Evolutionary conservation across 2,888 invertebrate genomes (phyloP).

Genomic region (Tuta absoluta): DNA sequence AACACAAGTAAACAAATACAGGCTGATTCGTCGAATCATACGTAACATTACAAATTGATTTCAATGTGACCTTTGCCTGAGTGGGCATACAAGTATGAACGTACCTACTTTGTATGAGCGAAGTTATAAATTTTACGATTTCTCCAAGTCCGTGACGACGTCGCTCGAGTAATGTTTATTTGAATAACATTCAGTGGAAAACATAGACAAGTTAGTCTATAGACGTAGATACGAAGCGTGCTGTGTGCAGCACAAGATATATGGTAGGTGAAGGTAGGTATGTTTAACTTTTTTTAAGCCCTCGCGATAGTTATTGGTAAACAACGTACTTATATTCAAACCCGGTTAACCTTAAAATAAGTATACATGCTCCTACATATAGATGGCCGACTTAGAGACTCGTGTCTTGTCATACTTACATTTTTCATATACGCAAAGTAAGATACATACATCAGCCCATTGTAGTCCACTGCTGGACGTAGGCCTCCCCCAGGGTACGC

Average conservation of each 20-base stretch:
- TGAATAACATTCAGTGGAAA: slow-evolving; percentile 60
- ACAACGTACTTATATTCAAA: too few species aligned
- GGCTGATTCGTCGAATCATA: slow-evolving; percentile 27
- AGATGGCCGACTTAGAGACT: too few species aligned
- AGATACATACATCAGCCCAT: too few species aligned
- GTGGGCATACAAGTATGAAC: slow-evolving; percentile 37
- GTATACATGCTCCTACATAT: too few species aligned
- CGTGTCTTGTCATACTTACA: too few species aligned
- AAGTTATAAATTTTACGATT: slow-evolving; percentile 68
- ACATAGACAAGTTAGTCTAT: background rate
- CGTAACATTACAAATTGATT: slow-evolving; percentile 29
- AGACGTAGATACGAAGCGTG: background rate
- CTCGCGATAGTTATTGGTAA: too few species aligned
- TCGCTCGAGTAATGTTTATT: slow-evolving; percentile 69
- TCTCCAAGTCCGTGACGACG: slow-evolving; percentile 60
- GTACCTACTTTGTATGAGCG: slow-evolving; percentile 42
- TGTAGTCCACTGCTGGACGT: too few species aligned
- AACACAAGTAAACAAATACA: slow-evolving; percentile 14
- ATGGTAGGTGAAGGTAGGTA: too few species aligned
- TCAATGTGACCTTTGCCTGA: slow-evolving; percentile 29
- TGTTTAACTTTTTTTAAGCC: too few species aligned
- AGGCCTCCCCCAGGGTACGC: too few species aligned
- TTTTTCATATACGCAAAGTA: too few species aligned
- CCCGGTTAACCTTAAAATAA: too few species aligned
- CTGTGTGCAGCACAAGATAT: background rate